phyloP scores from a whole-genome alignment of 1,140 invertebrate species.

The Papilio helenus region DNA sequence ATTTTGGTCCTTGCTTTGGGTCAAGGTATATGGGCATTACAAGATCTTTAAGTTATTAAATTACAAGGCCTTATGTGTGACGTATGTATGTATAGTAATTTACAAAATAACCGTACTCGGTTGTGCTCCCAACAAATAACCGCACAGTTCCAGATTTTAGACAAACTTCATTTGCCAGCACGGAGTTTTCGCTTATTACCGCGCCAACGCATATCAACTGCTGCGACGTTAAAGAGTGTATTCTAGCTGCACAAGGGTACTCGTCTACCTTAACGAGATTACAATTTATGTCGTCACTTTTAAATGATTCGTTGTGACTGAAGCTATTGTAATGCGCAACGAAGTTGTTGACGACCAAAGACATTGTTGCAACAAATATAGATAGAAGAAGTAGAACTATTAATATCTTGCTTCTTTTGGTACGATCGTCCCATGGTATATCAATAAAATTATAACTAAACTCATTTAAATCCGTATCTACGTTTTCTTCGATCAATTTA shows the following conservation, averaged over 20 bases:
- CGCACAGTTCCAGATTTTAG: conserved; percentile 60
- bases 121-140: conserved; percentile 59
- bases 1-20: no score
- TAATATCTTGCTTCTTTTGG: conserved; percentile 63
- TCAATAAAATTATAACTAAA: conserved; percentile 68
- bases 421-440: conserved; percentile 70
- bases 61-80: background rate
- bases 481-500: conserved; percentile 51
- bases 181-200: conserved; percentile 56
- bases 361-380: conserved; percentile 62
- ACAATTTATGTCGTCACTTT: conserved; percentile 57
- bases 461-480: conserved; percentile 48
- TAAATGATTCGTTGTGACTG: conserved; percentile 32
- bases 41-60: background rate
- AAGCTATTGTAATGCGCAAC: conserved; percentile 61
- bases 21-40: background rate
- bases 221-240: conserved; percentile 61
- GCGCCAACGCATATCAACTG: conserved; percentile 69
- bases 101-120: conserved; percentile 52
- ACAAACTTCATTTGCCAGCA: conserved; percentile 66
- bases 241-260: conserved; percentile 64
- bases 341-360: conserved; percentile 62
- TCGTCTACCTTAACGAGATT: conserved; percentile 62
- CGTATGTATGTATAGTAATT: background rate
- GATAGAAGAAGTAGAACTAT: conserved; percentile 56